Evolutionary conservation across 2,113 vertebrate genomes (phyloP), one percentile per base, ranked within the genome.

Genomic region (Leptobrachium ailaonicum): DNA sequence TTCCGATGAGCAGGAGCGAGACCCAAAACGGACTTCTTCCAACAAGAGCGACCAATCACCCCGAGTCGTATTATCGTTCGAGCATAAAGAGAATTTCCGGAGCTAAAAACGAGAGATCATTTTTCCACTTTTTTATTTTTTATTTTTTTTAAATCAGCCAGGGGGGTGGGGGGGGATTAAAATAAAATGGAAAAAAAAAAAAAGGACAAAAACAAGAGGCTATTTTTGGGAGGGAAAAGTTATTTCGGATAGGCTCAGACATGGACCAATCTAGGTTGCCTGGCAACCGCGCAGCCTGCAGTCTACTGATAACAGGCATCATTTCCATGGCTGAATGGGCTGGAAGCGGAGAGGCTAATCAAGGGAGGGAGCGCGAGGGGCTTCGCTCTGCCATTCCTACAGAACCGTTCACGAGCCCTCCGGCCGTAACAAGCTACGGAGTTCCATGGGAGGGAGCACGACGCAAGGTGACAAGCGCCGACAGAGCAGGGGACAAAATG

Each of bases 281-380:
- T 93, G 32, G 93, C 93, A 93, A 94, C 92, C 13, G 2, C 54
- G 42, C 54, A 47, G 88, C 87, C 93, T 94, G 93, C 93, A 79
- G 88, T 83, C 47, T 91, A 91, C 93, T 91, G 93, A 94, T 94
- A 94, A 94, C 90, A 80, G 82, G 89, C 92, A 84, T 90, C 83
- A 89, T 90, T 85, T 88, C 87, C 89, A 86, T 67, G 90, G 90
- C 91, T 86, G 89, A 64, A 91, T 90, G 89, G 89, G 7, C 91
- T 41, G 5, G 78, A 85, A 83, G 78, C 86, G 41, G 80, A 90
- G 92, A 92, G 6, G 71, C 84, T 89, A 88, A 89, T 86, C 87
- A 88, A 82, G 85, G 78, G 83, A 84, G 70, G 3, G 14, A 83
- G 75, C 85, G 53, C 0, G 20, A 32, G 82, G 84, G 86, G 83